Conservation (phyloP, 2,797 vertebrate species). For the Coreius guichenoti region DNA sequence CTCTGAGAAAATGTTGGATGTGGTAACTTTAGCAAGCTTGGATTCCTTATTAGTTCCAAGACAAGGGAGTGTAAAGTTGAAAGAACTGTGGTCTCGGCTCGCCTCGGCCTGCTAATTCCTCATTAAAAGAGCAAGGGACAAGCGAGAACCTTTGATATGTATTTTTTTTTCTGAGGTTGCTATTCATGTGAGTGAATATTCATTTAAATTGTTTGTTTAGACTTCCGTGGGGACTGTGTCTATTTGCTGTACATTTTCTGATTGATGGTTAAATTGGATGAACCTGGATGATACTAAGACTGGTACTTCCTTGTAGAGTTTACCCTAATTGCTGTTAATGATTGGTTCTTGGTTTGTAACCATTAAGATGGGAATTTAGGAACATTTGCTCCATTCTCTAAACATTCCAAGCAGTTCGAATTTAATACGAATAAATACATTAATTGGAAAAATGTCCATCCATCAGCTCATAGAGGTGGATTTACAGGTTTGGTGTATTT, state of each 20-base stretch:
- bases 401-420: neutral
- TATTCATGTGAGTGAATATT: slow-evolving; percentile 32
- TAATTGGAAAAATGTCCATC: neutral
- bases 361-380: neutral
- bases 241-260: neutral
- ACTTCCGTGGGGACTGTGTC: neutral
- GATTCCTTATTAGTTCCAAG: slow-evolving; percentile 60
- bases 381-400: neutral
- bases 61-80: slow-evolving; percentile 51
- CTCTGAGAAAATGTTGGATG: slow-evolving; percentile 62
- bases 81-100: slow-evolving; percentile 45
- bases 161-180: slow-evolving; percentile 38
- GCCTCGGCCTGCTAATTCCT: slow-evolving; percentile 60
- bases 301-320: neutral
- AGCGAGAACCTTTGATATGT: slow-evolving; percentile 50
- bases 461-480: neutral
- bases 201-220: slow-evolving; percentile 20
- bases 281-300: neutral
- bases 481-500: neutral
- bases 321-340: slow-evolving; percentile 2
- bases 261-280: slow-evolving; percentile 1
- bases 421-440: neutral
- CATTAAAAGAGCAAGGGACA: slow-evolving; percentile 60
- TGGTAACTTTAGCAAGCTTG: slow-evolving; percentile 57
- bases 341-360: neutral